Percentiles rank a stretch among this genome's conserved stretches.
Conservation (phyloP, 2,797 vertebrate genomes). For the Sciurus carolinensis region DNA sequence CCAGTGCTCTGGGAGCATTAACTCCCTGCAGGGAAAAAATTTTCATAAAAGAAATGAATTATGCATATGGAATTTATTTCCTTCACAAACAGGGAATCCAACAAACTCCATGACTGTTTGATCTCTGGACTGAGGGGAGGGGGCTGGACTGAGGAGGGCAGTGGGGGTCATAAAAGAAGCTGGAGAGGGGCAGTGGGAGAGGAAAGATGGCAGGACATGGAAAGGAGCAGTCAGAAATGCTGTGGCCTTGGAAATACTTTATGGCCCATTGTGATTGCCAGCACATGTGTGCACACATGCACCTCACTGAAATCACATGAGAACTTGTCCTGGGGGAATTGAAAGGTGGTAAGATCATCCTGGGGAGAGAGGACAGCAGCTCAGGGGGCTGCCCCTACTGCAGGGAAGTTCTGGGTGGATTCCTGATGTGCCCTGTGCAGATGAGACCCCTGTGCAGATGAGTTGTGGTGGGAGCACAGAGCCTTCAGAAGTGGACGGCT, state of each 20-base stretch:
- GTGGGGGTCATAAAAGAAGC: constrained; percentile 40
- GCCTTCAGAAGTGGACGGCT: neutral
- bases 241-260: constrained; percentile 78
- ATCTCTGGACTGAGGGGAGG: constrained; percentile 85
- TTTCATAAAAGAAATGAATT: constrained; percentile 92
- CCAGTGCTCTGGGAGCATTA: constrained; percentile 84
- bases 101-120: constrained; percentile 87
- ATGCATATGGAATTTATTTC: constrained; percentile 91
- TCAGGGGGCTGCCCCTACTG: neutral
- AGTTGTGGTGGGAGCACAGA: neutral
- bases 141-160: constrained; percentile 69
- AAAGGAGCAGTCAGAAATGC: constrained; percentile 79
- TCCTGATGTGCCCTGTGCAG: neutral
- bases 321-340: neutral
- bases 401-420: neutral
- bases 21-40: constrained; percentile 82
- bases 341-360: neutral
- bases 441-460: neutral
- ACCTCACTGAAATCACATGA: neutral
- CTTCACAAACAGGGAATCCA: constrained; percentile 90
- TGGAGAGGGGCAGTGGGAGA: constrained; percentile 9
- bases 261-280: constrained; percentile 68
- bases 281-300: neutral
- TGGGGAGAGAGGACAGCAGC: neutral
- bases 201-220: constrained; percentile 45